Percentiles rank a stretch among this genome's conserved stretches.
Conservation (phyloP, 2,113 vertebrate species). For the Rhegmatorhina hoffmannsi region DNA sequence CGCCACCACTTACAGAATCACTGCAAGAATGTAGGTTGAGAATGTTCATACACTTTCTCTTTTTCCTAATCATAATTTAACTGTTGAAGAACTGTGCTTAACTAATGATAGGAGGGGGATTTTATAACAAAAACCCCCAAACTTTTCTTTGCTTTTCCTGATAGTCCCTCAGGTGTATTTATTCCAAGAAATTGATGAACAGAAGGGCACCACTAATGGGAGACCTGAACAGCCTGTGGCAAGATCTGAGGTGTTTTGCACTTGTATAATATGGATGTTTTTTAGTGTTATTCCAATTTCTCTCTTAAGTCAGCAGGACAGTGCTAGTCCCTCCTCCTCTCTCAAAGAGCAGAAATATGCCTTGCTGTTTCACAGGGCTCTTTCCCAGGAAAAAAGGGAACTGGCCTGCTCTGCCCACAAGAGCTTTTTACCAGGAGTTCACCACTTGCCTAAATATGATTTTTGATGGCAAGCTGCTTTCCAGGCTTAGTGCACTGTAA, state of each 20-base stretch:
- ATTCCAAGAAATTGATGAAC: background rate
- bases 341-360: background rate
- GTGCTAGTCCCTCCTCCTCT: background rate
- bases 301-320: background rate
- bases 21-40: background rate
- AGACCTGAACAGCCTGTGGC: background rate
- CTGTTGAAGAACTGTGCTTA: background rate
- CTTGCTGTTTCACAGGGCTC: background rate
- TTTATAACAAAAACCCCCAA: background rate
- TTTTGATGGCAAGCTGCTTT: background rate
- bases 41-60: background rate
- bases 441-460: background rate
- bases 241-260: background rate
- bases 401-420: background rate
- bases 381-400: background rate
- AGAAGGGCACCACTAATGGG: background rate
- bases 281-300: background rate
- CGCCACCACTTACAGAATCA: conserved; percentile 21
- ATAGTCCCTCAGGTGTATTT: background rate
- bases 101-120: background rate
- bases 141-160: background rate
- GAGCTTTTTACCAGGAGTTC: background rate
- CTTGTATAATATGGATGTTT: background rate
- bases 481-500: background rate
- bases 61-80: background rate